Evolutionary conservation across 2,888 invertebrate genomes (phyloP).

Genomic region (Epiperipatus broadwayi): DNA sequence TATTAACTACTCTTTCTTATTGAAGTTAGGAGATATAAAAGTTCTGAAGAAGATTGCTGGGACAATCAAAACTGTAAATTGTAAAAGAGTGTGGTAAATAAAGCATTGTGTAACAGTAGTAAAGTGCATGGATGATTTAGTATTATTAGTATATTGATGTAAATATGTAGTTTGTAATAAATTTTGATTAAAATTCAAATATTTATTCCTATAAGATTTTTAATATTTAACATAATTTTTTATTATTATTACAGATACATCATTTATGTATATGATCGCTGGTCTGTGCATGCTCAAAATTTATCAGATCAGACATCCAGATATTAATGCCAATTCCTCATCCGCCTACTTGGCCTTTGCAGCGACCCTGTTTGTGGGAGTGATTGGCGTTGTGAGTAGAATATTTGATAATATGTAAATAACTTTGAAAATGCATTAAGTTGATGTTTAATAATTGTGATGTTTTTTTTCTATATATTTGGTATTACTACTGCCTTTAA

Average conservation of each 20-base stretch:
- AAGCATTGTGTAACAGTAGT: no score
- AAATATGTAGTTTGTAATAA: neutral
- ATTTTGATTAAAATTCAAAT: neutral
- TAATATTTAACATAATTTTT: conserved; percentile 7
- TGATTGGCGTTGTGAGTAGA: conserved; percentile 55
- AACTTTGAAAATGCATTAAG: neutral
- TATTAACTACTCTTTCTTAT: no score
- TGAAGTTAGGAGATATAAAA: no score
- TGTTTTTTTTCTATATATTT: conserved; percentile 10
- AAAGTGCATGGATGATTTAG: no score
- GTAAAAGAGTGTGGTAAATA: no score
- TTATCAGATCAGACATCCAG: conserved; percentile 69
- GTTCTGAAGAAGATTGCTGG: no score
- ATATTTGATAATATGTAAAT: conserved; percentile 14
- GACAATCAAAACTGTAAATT: no score
- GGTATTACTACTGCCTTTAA: no score
- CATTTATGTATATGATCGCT: conserved; percentile 79
- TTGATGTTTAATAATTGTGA: neutral
- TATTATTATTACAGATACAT: conserved; percentile 45
- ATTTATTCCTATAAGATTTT: neutral
- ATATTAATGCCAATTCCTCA: conserved; percentile 51
- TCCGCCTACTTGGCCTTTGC: conserved; percentile 42
- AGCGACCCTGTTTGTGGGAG: conserved; percentile 44
- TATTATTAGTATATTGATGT: no score
- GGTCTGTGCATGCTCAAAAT: conserved; percentile 66